Conservation (phyloP, 2,888 invertebrate genomes). For the Coremacera marginata region DNA sequence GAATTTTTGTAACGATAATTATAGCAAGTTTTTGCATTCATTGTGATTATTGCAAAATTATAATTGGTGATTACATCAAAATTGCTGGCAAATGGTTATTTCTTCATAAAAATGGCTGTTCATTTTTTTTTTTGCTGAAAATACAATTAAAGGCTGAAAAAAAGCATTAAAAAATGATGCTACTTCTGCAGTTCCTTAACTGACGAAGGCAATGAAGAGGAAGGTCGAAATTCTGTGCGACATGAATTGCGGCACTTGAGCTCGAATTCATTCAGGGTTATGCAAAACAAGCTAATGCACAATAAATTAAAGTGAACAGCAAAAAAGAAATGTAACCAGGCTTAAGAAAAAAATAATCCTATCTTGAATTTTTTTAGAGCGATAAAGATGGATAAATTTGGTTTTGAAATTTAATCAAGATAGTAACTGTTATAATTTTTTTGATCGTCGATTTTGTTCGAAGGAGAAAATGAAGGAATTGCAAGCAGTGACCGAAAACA, state of each 20-base stretch:
- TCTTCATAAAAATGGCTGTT: conserved; percentile 38
- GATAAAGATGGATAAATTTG: no score
- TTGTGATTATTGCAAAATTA: no score
- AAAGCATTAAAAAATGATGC: not conserved
- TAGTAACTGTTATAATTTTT: no score
- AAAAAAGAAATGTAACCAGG: not conserved
- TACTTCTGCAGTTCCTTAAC: not conserved
- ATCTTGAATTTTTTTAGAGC: no score
- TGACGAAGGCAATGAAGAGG: conserved; percentile 26
- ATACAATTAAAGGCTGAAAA: conserved; percentile 63
- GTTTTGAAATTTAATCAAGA: no score
- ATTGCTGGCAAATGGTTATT: not conserved
- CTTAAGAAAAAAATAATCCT: no score
- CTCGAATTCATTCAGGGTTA: conserved; percentile 3
- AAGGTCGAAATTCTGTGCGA: conserved; percentile 30
- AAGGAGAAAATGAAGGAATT: no score
- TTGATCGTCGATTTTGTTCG: no score
- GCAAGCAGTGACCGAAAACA: no score
- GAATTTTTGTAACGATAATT: no score
- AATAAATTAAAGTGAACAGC: not conserved
- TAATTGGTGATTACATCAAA: no score
- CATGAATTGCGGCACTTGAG: conserved; percentile 30
- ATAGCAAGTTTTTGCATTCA: no score
- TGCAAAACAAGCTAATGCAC: not conserved
- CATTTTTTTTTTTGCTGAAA: conserved; percentile 48